These are phyloP conservation scores for Oreortyx pictus DNA, from an alignment of 2,797 vertebrate species.

Conservation along the genomic window DNA sequence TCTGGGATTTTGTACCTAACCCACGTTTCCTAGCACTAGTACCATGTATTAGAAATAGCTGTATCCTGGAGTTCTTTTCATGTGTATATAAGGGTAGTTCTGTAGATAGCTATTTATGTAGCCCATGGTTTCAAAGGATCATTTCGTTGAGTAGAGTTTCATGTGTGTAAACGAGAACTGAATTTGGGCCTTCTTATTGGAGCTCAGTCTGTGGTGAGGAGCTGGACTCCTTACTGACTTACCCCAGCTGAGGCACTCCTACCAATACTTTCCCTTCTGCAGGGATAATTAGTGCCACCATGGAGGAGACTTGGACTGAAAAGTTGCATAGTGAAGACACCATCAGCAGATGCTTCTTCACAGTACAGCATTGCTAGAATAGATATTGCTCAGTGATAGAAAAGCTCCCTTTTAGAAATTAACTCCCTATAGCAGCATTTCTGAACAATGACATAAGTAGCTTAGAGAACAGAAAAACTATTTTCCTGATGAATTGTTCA, in stretches of 20 bases:
- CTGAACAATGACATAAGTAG: slow-evolving; percentile 3
- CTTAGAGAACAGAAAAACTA: background rate
- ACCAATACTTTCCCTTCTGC: background rate
- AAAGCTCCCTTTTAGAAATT: slow-evolving; percentile 43
- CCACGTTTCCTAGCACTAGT: background rate
- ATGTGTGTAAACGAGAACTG: background rate
- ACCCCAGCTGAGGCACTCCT: background rate
- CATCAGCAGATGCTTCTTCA: slow-evolving; percentile 42
- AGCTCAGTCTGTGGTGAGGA: slow-evolving; percentile 16
- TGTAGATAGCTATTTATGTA: background rate
- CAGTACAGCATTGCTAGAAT: background rate
- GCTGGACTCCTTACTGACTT: slow-evolving; percentile 23
- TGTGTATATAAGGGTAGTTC: background rate
- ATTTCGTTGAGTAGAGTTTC: background rate
- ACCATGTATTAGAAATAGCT: background rate
- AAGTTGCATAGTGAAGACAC: background rate
- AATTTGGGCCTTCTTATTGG: background rate
- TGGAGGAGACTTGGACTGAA: background rate
- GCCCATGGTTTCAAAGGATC: background rate
- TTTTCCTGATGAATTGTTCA: slow-evolving; percentile 38
- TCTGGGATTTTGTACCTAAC: slow-evolving; percentile 32
- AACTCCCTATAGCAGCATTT: slow-evolving; percentile 30
- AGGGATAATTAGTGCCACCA: background rate
- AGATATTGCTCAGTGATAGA: slow-evolving; percentile 32
- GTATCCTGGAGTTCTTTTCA: slow-evolving; percentile 2